Evolutionary conservation across 2,113 vertebrate species (phyloP).

Genomic region (Ceyx margarethae): DNA sequence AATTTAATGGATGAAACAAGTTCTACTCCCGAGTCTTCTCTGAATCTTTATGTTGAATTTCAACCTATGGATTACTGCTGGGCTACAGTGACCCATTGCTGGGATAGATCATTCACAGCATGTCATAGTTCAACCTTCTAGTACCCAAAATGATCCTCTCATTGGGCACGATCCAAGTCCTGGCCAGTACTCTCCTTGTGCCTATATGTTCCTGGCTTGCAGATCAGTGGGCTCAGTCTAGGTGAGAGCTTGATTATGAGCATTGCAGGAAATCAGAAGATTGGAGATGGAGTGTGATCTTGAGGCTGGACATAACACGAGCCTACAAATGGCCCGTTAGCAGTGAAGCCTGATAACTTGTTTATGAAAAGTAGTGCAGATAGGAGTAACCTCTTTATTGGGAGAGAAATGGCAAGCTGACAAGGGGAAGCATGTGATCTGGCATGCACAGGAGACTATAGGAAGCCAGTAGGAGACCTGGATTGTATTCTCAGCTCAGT

Average conservation of each 20-base stretch:
- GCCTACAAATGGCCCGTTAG: background rate
- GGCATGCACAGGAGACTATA: background rate
- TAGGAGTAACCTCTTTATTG: background rate
- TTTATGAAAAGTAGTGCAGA: background rate
- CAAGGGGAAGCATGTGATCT: fast-evolving
- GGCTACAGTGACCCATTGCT: background rate
- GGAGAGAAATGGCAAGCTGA: background rate
- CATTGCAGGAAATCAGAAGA: background rate
- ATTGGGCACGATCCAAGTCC: background rate
- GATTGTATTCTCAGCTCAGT: background rate
- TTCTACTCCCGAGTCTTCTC: background rate
- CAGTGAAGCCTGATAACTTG: background rate
- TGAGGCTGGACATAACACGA: background rate
- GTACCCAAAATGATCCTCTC: background rate
- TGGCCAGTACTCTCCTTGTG: background rate
- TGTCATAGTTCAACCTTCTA: background rate
- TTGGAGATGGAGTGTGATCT: background rate
- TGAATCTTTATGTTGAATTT: background rate
- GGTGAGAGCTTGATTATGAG: background rate
- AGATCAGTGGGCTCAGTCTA: background rate
- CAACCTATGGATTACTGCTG: background rate
- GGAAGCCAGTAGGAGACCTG: background rate
- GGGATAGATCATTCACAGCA: background rate
- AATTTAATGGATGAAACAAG: background rate
- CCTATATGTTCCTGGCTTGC: background rate